A percentile compares a stretch with the other conserved stretches of the same genome.
phyloP scores from a whole-genome alignment of 2,888 invertebrate genomes.

The Machimus rusticus region DNA sequence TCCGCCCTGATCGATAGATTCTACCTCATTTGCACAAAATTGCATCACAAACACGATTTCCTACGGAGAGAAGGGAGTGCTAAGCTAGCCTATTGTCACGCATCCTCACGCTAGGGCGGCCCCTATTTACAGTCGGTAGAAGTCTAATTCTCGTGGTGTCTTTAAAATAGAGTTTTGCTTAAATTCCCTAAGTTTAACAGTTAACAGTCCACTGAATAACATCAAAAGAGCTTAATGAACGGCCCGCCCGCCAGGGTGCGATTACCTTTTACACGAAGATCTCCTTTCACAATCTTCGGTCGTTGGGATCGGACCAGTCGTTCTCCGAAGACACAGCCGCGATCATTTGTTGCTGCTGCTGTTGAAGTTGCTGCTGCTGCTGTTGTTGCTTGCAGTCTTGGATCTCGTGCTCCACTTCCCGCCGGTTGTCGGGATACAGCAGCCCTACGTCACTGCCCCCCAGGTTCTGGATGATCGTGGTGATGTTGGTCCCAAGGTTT shows the following conservation, averaged over 20 bases:
- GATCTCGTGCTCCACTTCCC: constrained; percentile 31
- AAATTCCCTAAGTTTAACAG: constrained; percentile 29
- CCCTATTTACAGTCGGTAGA: neutral
- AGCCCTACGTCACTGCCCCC: constrained; percentile 63
- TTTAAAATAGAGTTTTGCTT: constrained; percentile 23
- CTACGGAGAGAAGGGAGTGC: neutral
- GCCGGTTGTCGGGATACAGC: constrained; percentile 56
- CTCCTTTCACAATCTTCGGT: constrained; percentile 61
- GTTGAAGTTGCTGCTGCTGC: constrained; percentile 44
- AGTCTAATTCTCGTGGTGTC: neutral
- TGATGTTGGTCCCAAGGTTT: constrained; percentile 63
- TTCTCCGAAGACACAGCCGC: constrained; percentile 51
- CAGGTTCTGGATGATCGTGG: constrained; percentile 64
- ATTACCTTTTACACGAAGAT: constrained; percentile 57
- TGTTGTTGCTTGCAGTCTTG: constrained; percentile 49
- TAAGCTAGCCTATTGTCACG: constrained; percentile 26
- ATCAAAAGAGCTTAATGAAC: neutral
- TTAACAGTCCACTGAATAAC: constrained; percentile 32
- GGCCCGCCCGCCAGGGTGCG: neutral
- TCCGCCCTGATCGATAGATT: neutral
- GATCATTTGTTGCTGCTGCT: constrained; percentile 37
- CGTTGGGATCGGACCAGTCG: constrained; percentile 59
- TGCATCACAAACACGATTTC: constrained; percentile 20
- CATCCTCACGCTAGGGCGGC: neutral
- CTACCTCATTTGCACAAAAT: constrained; percentile 14